Evolutionary conservation across 2,888 invertebrate genomes (phyloP).

Genomic region (Chaitophorus viminalis): DNA sequence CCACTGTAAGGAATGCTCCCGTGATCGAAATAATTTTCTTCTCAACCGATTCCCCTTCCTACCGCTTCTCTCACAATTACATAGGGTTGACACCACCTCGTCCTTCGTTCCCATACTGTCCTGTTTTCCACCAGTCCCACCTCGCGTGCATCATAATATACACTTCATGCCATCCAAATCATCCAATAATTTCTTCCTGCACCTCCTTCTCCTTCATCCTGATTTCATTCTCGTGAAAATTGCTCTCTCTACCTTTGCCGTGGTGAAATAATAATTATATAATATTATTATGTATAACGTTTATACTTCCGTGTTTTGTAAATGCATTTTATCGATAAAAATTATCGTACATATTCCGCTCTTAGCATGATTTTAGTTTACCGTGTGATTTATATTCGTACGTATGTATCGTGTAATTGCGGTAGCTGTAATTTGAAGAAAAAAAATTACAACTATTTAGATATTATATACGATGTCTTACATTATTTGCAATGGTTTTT

Average conservation of each 20-base stretch:
- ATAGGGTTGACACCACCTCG: too few relatives aligned
- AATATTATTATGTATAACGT: neutral
- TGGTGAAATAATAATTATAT: too few relatives aligned
- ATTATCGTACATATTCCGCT: neutral
- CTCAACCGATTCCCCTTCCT: too few relatives aligned
- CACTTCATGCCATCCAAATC: too few relatives aligned
- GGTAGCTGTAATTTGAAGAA: neutral
- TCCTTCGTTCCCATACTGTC: too few relatives aligned
- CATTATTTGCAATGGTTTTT: slow-evolving; percentile 20
- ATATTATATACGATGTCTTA: neutral
- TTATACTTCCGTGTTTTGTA: neutral
- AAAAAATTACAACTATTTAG: slow-evolving; percentile 5
- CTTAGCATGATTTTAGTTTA: neutral
- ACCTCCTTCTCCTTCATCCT: too few relatives aligned
- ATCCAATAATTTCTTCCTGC: too few relatives aligned
- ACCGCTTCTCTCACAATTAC: too few relatives aligned
- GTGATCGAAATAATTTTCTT: neutral
- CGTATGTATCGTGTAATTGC: neutral
- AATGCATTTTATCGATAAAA: neutral
- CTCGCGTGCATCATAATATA: too few relatives aligned
- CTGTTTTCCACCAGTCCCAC: too few relatives aligned
- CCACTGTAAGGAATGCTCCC: neutral
- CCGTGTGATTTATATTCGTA: neutral
- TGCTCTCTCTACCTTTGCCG: too few relatives aligned
- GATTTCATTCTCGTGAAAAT: neutral